Evolutionary conservation across 2,113 vertebrate genomes (phyloP).

Genomic region (Elephantulus edwardii): DNA sequence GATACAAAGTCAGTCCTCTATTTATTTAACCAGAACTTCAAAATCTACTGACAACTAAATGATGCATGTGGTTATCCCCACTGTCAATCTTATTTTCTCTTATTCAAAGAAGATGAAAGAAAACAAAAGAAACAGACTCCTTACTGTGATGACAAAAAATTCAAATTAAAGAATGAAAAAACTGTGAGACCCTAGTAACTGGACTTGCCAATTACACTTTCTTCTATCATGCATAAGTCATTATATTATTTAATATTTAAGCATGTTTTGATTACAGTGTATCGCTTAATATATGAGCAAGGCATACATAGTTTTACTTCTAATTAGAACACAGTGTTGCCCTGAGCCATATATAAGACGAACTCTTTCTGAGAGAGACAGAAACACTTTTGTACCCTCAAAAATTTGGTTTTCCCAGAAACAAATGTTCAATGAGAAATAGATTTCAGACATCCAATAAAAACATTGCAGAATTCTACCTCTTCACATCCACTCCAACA

Average conservation of each 20-base stretch:
- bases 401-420: neutral
- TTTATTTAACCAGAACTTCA: constrained; percentile 67
- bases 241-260: constrained; percentile 41
- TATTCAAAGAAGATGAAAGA: neutral
- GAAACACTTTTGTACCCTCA: neutral
- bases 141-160: neutral
- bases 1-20: constrained; percentile 58
- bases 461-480: too few relatives aligned
- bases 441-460: neutral
- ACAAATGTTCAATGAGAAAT: neutral
- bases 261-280: neutral
- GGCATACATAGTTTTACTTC: neutral
- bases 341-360: neutral
- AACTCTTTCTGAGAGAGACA: constrained; percentile 26
- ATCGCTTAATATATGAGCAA: constrained; percentile 21
- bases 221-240: neutral
- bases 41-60: constrained; percentile 47
- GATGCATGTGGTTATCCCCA: constrained; percentile 27
- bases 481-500: too few relatives aligned
- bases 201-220: neutral
- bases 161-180: neutral
- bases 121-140: neutral
- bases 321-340: constrained; percentile 9
- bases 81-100: constrained; percentile 40
- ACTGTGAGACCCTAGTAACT: neutral